These are phyloP conservation scores for Pogonomyrmex barbatus DNA, from an alignment of 1,140 invertebrate species.

Conservation along the genomic window DNA sequence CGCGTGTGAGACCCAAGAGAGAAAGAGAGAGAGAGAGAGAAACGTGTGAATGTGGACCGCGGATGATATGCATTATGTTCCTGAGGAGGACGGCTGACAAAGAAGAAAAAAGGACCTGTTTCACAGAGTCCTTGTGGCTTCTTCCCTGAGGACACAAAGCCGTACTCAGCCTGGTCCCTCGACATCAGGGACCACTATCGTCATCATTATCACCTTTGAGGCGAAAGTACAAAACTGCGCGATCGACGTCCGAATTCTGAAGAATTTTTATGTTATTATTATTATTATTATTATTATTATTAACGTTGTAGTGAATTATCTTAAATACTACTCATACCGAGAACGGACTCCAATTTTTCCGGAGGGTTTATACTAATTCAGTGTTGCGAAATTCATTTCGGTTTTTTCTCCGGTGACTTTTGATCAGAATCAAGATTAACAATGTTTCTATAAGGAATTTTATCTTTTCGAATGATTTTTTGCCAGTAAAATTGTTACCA, in stretches of 20 bases:
- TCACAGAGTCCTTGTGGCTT: slow-evolving; percentile 5
- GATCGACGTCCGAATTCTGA: slow-evolving; percentile 14
- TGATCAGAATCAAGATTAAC: slow-evolving; percentile 4
- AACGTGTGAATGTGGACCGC: slow-evolving; percentile 68
- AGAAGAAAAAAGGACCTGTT: background rate
- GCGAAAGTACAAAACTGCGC: slow-evolving; percentile 29
- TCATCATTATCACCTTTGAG: background rate
- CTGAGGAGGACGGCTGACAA: slow-evolving; percentile 56
- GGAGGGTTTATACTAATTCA: background rate
- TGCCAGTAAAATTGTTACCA: background rate
- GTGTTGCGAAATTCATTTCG: background rate
- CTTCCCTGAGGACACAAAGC: slow-evolving; percentile 47
- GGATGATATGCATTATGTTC: slow-evolving; percentile 71
- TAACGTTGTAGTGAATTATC: background rate
- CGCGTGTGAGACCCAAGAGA: slow-evolving; percentile 56
- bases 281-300: too few species aligned
- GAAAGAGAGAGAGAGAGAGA: slow-evolving; percentile 24
- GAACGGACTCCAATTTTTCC: slow-evolving; percentile 1
- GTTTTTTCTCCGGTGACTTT: background rate
- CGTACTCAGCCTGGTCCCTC: slow-evolving; percentile 11
- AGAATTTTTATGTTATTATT: slow-evolving; percentile 4
- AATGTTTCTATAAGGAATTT: background rate
- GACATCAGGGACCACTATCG: slow-evolving; percentile 10
- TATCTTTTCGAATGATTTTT: background rate
- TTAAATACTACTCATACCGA: background rate